These are phyloP conservation scores for Phaetusa simplex DNA, from an alignment of 2,113 vertebrate species.

Conservation along the genomic window DNA sequence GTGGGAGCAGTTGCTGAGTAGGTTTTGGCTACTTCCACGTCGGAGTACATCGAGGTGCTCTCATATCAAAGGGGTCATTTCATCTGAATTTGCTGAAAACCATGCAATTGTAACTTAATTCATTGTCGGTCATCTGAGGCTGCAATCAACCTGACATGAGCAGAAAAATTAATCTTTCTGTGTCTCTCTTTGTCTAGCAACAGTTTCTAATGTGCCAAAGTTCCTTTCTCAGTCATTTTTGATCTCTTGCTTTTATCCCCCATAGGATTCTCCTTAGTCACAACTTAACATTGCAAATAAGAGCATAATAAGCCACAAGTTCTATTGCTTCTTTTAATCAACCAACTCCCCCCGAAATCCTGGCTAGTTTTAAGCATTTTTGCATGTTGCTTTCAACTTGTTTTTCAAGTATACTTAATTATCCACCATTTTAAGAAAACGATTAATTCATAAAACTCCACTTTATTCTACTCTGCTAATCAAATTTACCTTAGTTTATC, in stretches of 20 bases:
- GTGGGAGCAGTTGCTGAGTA: background rate
- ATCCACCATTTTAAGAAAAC: background rate
- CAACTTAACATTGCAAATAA: slow-evolving; percentile 8
- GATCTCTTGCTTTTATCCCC: background rate
- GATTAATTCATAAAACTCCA: background rate
- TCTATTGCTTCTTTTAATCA: background rate
- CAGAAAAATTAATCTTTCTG: background rate
- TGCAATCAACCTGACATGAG: background rate
- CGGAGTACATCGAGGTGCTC: background rate
- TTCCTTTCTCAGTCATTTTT: background rate
- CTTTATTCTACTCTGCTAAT: background rate
- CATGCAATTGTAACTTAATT: background rate
- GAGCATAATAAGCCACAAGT: background rate
- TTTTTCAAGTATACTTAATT: background rate
- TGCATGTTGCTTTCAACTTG: background rate
- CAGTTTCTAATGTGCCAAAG: background rate
- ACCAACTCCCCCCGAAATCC: background rate
- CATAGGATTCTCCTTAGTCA: background rate
- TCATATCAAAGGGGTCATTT: background rate
- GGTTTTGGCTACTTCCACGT: background rate
- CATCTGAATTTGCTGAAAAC: background rate
- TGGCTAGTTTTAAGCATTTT: background rate
- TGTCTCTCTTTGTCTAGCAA: background rate
- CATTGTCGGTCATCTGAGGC: background rate
- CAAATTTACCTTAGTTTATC: background rate